phyloP scores from a whole-genome alignment of 2,113 vertebrate genomes.

The Chitala chitala region DNA sequence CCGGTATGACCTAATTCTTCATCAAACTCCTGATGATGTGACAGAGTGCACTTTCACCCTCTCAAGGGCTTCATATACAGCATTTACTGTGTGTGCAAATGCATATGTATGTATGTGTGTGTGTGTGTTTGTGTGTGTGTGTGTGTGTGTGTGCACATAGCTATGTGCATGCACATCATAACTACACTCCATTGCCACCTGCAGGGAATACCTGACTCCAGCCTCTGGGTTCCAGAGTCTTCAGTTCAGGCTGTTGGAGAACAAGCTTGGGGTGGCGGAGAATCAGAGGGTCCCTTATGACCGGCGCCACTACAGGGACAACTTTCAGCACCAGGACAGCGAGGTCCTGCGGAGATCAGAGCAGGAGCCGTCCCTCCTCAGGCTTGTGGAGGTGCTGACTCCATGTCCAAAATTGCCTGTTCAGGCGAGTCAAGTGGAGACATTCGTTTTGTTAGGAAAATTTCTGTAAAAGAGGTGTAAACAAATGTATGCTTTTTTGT shows the following conservation, averaged over 20 bases:
- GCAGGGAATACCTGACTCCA: conserved; percentile 77
- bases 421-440: too few species aligned
- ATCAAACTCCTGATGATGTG: neutral
- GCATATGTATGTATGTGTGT: too few species aligned
- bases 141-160: too few species aligned
- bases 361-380: conserved; percentile 75
- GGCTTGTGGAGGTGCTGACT: conserved; percentile 78
- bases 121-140: too few species aligned
- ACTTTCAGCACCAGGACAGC: conserved; percentile 75
- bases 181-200: conserved; percentile 19
- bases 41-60: neutral
- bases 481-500: too few species aligned
- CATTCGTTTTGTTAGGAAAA: too few species aligned
- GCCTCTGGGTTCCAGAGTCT: conserved; percentile 95
- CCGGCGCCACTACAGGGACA: conserved; percentile 85
- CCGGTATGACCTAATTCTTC: conserved; percentile 59
- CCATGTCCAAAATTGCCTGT: neutral
- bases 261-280: conserved; percentile 86
- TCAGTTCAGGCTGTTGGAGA: conserved; percentile 91
- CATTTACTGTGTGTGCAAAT: neutral
- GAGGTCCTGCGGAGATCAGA: conserved; percentile 74
- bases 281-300: conserved; percentile 85
- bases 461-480: neutral
- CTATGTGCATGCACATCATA: too few species aligned
- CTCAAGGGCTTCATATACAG: neutral